phyloP scores from a whole-genome alignment of 2,888 invertebrate species.

The Polymixis lichenea region DNA sequence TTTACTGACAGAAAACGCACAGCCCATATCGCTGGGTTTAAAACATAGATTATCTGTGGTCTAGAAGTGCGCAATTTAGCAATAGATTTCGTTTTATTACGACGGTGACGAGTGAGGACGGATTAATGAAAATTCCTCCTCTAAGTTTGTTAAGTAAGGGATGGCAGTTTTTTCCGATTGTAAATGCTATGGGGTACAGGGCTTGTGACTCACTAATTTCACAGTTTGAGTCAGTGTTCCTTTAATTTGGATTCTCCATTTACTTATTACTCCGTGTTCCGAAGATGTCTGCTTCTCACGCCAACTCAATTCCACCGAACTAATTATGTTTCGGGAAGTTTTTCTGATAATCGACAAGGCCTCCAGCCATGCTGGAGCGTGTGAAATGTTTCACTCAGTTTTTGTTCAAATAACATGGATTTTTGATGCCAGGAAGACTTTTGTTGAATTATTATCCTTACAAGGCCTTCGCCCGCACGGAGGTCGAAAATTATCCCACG shows the following conservation, averaged over 20 bases:
- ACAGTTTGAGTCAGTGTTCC: neutral
- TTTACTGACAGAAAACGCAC: neutral
- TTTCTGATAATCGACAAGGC: conserved; percentile 30
- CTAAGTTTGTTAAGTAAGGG: no score
- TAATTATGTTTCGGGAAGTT: conserved; percentile 53
- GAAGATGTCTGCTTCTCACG: conserved; percentile 36
- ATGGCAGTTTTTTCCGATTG: no score
- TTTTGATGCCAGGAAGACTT: neutral
- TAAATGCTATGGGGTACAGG: neutral
- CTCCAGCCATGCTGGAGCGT: conserved; percentile 12
- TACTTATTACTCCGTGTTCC: neutral
- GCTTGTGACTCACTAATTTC: neutral
- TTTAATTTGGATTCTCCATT: conserved; percentile 10
- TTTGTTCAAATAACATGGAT: conserved; percentile 7
- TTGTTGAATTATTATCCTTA: neutral
- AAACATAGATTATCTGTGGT: no score
- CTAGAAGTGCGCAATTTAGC: no score
- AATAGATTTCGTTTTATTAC: no score
- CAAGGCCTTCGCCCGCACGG: no score
- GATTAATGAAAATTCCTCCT: no score
- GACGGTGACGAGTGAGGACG: no score
- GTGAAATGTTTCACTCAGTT: conserved; percentile 27
- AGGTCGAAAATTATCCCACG: no score
- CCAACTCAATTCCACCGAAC: conserved; percentile 39
- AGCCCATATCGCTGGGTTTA: neutral